These are phyloP conservation scores for Vanacampus margaritifer DNA, from an alignment of 2,113 vertebrate species.

Conservation along the genomic window DNA sequence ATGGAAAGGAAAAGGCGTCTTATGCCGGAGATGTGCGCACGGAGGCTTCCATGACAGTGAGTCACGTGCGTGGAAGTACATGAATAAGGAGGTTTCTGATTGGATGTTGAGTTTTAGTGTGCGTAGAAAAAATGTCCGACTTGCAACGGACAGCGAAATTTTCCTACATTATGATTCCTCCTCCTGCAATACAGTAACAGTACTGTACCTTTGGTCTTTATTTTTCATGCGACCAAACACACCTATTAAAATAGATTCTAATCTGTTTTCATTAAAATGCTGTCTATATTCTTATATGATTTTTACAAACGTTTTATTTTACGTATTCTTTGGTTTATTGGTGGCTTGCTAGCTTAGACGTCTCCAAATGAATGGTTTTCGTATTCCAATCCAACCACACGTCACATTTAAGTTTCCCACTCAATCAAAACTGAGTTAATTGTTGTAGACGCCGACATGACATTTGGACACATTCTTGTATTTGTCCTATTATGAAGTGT, in stretches of 20 bases:
- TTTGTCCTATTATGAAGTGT: neutral
- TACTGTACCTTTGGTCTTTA: neutral
- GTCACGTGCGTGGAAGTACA: slow-evolving; percentile 45
- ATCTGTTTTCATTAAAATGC: too few species aligned
- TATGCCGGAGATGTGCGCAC: neutral
- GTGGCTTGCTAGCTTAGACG: too few species aligned
- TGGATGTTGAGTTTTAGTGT: neutral
- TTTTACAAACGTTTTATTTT: too few species aligned
- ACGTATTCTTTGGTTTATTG: too few species aligned
- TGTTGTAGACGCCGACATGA: neutral
- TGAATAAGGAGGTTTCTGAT: neutral
- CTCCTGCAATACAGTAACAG: too few species aligned
- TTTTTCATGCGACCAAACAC: neutral
- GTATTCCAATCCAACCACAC: too few species aligned
- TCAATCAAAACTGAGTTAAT: too few species aligned
- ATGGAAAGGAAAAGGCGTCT: neutral
- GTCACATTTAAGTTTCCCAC: too few species aligned
- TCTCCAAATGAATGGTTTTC: too few species aligned
- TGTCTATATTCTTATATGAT: too few species aligned
- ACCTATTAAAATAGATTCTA: too few species aligned
- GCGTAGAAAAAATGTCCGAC: neutral
- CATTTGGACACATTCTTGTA: neutral
- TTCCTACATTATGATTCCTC: too few species aligned
- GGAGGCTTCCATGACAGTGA: slow-evolving; percentile 55
- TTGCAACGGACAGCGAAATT: neutral